Conservation (phyloP, 2,797 vertebrate species). For the Eremophila alpestris region DNA sequence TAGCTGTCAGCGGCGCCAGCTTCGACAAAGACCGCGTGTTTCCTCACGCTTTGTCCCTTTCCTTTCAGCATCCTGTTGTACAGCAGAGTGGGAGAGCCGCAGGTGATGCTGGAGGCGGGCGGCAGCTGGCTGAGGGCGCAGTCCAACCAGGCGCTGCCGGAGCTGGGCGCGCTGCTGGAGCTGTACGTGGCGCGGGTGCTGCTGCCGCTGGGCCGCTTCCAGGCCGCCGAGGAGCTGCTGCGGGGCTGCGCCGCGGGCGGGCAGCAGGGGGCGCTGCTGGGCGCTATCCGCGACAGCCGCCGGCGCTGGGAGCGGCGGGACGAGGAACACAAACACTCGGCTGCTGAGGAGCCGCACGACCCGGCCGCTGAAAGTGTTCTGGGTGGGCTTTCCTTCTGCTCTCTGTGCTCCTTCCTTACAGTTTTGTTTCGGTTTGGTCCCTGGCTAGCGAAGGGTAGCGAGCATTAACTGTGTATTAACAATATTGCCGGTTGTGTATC, state of each 20-base stretch:
- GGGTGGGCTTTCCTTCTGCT: slow-evolving; percentile 55
- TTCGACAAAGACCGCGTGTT: not conserved
- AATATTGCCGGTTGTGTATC: not conserved
- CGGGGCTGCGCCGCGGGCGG: slow-evolving; percentile 63
- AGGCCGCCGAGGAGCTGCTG: slow-evolving; percentile 82
- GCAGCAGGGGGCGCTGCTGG: slow-evolving; percentile 71
- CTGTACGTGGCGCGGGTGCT: slow-evolving; percentile 85
- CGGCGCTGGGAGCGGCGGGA: not conserved
- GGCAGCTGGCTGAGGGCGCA: slow-evolving; percentile 81
- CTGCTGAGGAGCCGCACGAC: not conserved
- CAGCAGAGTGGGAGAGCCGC: slow-evolving; percentile 85
- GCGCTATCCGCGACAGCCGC: slow-evolving; percentile 37
- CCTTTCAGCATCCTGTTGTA: slow-evolving; percentile 87
- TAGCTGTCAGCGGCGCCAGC: not conserved
- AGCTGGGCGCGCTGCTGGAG: slow-evolving; percentile 82
- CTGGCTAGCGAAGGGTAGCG: not conserved
- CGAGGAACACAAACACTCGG: not conserved
- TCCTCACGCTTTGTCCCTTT: not conserved
- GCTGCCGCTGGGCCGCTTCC: slow-evolving; percentile 79
- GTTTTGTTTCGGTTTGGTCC: not conserved
- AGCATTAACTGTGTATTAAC: not conserved
- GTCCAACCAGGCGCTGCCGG: slow-evolving; percentile 69
- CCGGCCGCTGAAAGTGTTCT: not conserved
- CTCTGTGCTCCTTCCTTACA: not conserved
- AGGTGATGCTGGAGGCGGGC: slow-evolving; percentile 79